Percentiles rank a stretch among this genome's conserved stretches.
Evolutionary conservation across 2,797 vertebrate species (phyloP).

Genomic region (Valencia hispanica): DNA sequence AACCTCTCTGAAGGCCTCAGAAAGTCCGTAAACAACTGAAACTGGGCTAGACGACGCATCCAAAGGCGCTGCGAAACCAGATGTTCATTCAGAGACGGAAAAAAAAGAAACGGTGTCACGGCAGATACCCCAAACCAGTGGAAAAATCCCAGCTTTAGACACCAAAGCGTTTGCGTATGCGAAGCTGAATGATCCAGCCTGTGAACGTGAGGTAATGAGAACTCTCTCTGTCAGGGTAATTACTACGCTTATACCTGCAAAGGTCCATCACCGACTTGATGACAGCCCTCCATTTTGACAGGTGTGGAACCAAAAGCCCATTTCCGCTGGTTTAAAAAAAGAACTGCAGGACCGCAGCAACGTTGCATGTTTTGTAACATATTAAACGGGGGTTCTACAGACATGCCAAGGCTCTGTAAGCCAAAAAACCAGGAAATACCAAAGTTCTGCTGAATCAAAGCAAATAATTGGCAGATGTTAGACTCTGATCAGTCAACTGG

Average conservation of each 20-base stretch:
- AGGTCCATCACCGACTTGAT: constrained; percentile 63
- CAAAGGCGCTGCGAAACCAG: constrained; percentile 47
- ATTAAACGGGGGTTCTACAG: constrained; percentile 46
- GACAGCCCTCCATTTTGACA: constrained; percentile 65
- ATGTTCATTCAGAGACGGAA: constrained; percentile 55
- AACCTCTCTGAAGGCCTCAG: constrained; percentile 47
- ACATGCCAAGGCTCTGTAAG: constrained; percentile 51
- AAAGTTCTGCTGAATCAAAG: constrained; percentile 59
- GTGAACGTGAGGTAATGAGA: constrained; percentile 55
- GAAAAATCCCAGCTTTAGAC: constrained; percentile 62
- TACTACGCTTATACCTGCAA: constrained; percentile 56
- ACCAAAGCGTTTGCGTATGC: constrained; percentile 25
- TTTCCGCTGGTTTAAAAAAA: constrained; percentile 47
- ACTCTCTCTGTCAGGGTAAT: constrained; percentile 63
- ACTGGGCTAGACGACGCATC: constrained; percentile 25
- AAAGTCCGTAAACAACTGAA: constrained; percentile 57
- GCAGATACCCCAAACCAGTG: constrained; percentile 34
- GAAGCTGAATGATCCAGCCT: constrained; percentile 23
- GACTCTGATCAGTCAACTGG: constrained; percentile 19
- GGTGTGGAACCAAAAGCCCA: constrained; percentile 54
- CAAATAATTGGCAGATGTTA: constrained; percentile 62
- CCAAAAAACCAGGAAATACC: constrained; percentile 71
- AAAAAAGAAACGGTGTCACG: constrained; percentile 35
- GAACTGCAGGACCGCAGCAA: constrained; percentile 27
- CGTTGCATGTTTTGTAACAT: constrained; percentile 61